phyloP scores from a whole-genome alignment of 2,113 vertebrate species.

The Engystomops pustulosus region DNA sequence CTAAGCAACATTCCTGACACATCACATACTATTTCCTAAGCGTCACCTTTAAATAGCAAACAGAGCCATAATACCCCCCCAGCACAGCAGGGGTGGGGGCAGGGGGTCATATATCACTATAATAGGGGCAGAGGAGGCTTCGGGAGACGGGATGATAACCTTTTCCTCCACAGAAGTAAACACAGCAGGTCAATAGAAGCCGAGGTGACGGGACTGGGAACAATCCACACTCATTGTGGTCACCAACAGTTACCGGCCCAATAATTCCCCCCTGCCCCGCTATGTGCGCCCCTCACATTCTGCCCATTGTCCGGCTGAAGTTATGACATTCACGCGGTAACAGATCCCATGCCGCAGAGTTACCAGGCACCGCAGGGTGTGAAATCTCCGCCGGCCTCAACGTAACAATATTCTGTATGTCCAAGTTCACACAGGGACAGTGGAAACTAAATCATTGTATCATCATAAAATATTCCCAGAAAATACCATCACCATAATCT shows the following conservation, averaged over 20 bases:
- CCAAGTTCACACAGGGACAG: neutral
- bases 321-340: conserved; percentile 34
- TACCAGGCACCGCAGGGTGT: conserved; percentile 9
- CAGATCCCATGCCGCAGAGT: neutral
- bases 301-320: conserved; percentile 21
- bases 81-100: neutral
- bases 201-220: neutral
- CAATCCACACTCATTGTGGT: conserved; percentile 14
- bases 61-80: neutral
- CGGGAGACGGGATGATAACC: conserved; percentile 16
- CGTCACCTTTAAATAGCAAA: neutral
- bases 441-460: too few relatives aligned
- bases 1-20: neutral
- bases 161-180: neutral
- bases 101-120: neutral
- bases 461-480: too few relatives aligned
- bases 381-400: too few relatives aligned
- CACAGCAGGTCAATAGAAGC: neutral
- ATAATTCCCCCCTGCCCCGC: neutral
- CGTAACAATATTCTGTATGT: too few relatives aligned
- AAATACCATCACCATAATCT: too few relatives aligned
- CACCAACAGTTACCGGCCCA: conserved; percentile 30
- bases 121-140: neutral
- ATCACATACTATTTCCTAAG: neutral
- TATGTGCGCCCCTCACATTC: conserved; percentile 21